Evolutionary conservation across 2,888 invertebrate genomes (phyloP), one percentile per base, ranked within the genome.

Genomic region (Lasioglossum pauxillum): DNA sequence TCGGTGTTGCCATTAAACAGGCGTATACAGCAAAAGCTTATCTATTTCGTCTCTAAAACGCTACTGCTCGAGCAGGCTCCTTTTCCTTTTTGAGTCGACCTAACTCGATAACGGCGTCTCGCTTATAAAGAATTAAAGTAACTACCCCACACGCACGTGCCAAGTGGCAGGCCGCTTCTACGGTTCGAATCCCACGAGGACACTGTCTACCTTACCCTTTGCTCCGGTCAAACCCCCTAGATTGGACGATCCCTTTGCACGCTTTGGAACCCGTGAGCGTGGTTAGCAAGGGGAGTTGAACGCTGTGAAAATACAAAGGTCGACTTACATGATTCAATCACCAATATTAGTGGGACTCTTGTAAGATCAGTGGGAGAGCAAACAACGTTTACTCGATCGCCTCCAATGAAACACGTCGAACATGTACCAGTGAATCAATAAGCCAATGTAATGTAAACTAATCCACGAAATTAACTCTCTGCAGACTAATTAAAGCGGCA

Each of bases 41-140:
- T 89, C 84, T 46, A 69, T 64, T 75, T 79, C 14, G 81, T 73
- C 73, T 84, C 67, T 75, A 74, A 83, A 77, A 41, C 72, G 67
- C 7, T 57, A 27, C 41, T 31, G 49, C 60, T 57, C 82, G 72
- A 83, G 82, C 80, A 69, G 57, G 72, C 8, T 44, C 38, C 53
- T 69, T 73, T 75, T 80, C 67, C 73, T 57, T 84, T 77, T 74
- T 44, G 75, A 79, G 35, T 73, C 74, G 79, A 82, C 79, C 71
- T 88, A 92, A 91, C 89, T 92, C 88, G 92, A 92, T 93, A 92
- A 92, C 87, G 88, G 89, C 81, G 88, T 89, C 91, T 91, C 86
- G 88, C 90, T 92, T 90, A 90, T 92, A 92, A 93, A 92, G 90
- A 91, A 92, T 93, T 92, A 91, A 92, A 89, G 88, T 89, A 88